phyloP scores from a whole-genome alignment of 2,113 vertebrate genomes.

The Oceanites oceanicus region DNA sequence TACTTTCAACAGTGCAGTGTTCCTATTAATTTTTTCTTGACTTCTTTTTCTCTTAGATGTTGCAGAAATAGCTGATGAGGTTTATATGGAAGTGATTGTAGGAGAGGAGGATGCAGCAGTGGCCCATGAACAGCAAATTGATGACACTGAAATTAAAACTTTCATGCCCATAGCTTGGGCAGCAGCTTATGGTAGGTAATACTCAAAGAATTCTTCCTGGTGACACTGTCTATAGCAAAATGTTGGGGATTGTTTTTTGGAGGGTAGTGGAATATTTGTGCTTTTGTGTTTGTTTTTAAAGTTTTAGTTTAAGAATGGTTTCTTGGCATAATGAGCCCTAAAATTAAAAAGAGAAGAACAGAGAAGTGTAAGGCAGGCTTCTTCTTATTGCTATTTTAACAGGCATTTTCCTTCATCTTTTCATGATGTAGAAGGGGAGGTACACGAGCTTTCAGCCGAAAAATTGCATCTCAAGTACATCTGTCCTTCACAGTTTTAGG shows the following conservation, averaged over 20 bases:
- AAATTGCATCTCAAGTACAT: constrained; percentile 5
- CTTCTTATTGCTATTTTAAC: constrained; percentile 27
- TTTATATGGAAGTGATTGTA: constrained; percentile 95
- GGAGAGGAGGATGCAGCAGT: constrained; percentile 87
- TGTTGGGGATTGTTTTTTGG: not conserved
- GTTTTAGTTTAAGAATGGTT: not conserved
- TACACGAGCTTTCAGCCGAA: constrained; percentile 24
- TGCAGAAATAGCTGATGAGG: constrained; percentile 90
- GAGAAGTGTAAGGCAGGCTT: constrained; percentile 4
- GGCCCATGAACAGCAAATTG: constrained; percentile 84
- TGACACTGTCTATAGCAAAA: not conserved
- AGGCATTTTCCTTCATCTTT: constrained; percentile 39
- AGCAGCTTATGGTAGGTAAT: constrained; percentile 86
- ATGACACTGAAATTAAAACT: constrained; percentile 87
- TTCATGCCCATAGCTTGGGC: constrained; percentile 94
- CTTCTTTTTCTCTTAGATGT: constrained; percentile 80
- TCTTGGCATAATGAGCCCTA: constrained; percentile 20
- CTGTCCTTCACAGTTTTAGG: constrained; percentile 34
- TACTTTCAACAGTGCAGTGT: constrained; percentile 9
- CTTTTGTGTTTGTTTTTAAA: not conserved
- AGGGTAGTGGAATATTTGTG: not conserved
- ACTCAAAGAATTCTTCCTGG: not conserved
- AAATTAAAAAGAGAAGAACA: not conserved
- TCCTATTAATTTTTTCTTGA: constrained; percentile 1
- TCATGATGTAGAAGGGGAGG: constrained; percentile 3